A percentile compares a stretch with the other conserved stretches of the same genome.
Conservation (phyloP, 37 sponge, comb jelly and placozoan species). For the Oopsacas minuta region DNA sequence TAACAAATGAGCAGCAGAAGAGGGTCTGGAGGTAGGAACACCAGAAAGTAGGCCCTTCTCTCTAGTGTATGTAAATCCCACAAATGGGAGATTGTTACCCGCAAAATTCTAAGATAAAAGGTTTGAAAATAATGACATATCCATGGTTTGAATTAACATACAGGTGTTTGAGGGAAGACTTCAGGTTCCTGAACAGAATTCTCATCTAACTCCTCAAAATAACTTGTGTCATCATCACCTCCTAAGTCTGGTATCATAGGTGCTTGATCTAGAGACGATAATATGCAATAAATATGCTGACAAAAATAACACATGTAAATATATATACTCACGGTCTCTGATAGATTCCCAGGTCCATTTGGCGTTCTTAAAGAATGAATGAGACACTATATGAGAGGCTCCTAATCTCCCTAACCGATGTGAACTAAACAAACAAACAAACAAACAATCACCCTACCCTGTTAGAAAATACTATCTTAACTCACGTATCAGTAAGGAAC, state of each 20-base stretch:
- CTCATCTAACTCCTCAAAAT: slow-evolving; percentile 81
- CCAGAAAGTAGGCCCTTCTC: background rate
- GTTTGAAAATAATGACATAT: background rate
- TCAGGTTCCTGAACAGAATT: slow-evolving; percentile 37
- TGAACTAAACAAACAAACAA: slow-evolving; percentile 30
- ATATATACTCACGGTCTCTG: slow-evolving; percentile 26
- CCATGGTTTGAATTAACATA: slow-evolving; percentile 12
- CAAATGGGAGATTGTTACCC: slow-evolving; percentile 92
- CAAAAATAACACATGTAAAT: background rate
- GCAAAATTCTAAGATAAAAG: slow-evolving; percentile 54
- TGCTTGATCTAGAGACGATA: slow-evolving; percentile 32
- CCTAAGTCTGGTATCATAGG: slow-evolving; percentile 69
- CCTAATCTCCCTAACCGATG: slow-evolving; percentile 54
- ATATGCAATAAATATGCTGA: too few relatives aligned
- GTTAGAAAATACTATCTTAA: background rate
- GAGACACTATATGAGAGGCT: slow-evolving; percentile 44
- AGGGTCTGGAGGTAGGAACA: background rate
- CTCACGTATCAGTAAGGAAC: slow-evolving; percentile 61
- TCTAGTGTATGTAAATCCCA: slow-evolving; percentile 79
- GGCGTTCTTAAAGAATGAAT: slow-evolving; percentile 57
- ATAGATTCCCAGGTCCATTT: slow-evolving; percentile 74
- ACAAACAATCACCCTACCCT: background rate
- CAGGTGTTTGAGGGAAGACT: slow-evolving; percentile 53
- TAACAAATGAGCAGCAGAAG: background rate
- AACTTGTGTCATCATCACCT: slow-evolving; percentile 71